Evolutionary conservation across 2,113 vertebrate genomes (phyloP).

Genomic region (Perognathus longimembris): DNA sequence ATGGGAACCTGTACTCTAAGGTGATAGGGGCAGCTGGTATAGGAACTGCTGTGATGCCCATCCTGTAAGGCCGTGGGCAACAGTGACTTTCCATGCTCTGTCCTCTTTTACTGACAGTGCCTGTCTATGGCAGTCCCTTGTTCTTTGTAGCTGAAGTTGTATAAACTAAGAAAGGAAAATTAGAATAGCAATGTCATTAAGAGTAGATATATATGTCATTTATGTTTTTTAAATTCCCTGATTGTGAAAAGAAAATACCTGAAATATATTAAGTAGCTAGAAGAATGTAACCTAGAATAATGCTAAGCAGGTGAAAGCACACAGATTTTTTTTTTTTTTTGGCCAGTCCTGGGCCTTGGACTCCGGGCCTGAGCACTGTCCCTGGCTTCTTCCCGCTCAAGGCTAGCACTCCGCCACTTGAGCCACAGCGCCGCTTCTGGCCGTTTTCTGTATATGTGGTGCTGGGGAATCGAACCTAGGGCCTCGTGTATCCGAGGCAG

Average conservation of each 20-base stretch:
- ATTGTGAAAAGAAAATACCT: not conserved
- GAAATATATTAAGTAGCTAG: not conserved
- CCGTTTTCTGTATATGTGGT: too few relatives aligned
- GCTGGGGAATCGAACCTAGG: too few relatives aligned
- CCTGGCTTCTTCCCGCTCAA: too few relatives aligned
- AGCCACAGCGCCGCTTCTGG: too few relatives aligned
- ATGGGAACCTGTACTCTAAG: not conserved
- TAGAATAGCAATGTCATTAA: not conserved
- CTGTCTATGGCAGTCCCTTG: not conserved
- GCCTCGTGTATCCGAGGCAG: too few relatives aligned
- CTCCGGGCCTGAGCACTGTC: too few relatives aligned
- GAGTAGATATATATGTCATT: not conserved
- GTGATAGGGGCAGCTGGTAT: not conserved
- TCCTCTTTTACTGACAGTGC: not conserved
- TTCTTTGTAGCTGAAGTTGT: not conserved
- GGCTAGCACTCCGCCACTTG: too few relatives aligned
- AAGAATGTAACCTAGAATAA: not conserved
- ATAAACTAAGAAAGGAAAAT: not conserved
- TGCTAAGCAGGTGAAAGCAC: too few relatives aligned
- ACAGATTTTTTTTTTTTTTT: too few relatives aligned
- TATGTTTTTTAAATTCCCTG: not conserved
- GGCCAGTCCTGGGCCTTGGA: too few relatives aligned
- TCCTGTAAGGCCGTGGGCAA: not conserved
- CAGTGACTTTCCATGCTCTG: not conserved
- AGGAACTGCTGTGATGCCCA: not conserved